These are phyloP conservation scores for Menidia menidia DNA, from an alignment of 2,797 vertebrate species.

Conservation along the genomic window DNA sequence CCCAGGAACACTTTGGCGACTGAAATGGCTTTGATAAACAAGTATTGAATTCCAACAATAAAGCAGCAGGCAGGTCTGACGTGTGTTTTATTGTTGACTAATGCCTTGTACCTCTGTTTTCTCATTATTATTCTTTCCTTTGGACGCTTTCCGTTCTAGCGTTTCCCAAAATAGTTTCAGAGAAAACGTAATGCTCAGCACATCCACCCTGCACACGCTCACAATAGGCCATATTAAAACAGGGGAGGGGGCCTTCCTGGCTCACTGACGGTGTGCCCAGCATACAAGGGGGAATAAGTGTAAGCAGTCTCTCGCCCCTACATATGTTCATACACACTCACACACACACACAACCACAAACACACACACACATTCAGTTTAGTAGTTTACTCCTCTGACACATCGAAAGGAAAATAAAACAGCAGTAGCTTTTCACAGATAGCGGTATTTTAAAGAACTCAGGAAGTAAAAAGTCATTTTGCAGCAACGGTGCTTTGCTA, in stretches of 20 bases:
- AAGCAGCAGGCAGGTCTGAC: constrained; percentile 45
- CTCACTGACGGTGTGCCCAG: constrained; percentile 54
- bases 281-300: constrained; percentile 51
- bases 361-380: not conserved
- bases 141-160: constrained; percentile 67
- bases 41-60: constrained; percentile 39
- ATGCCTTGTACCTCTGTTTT: constrained; percentile 55
- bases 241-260: constrained; percentile 77
- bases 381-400: not conserved
- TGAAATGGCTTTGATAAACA: constrained; percentile 45
- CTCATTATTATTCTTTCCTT: constrained; percentile 74
- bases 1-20: constrained; percentile 8
- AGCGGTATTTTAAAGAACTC: not conserved
- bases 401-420: not conserved
- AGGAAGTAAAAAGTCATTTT: constrained; percentile 10
- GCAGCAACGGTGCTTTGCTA: not conserved
- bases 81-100: constrained; percentile 57
- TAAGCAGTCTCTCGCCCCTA: constrained; percentile 25
- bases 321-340: constrained; percentile 23
- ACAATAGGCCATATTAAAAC: constrained; percentile 75
- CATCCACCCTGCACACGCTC: constrained; percentile 69
- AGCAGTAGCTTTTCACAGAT: not conserved
- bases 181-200: constrained; percentile 56
- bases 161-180: constrained; percentile 77
- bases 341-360: too few relatives aligned